Evolutionary conservation across 2,797 vertebrate species (phyloP), one percentile per base, ranked within the genome.

Genomic region (Nyctibius grandis): DNA sequence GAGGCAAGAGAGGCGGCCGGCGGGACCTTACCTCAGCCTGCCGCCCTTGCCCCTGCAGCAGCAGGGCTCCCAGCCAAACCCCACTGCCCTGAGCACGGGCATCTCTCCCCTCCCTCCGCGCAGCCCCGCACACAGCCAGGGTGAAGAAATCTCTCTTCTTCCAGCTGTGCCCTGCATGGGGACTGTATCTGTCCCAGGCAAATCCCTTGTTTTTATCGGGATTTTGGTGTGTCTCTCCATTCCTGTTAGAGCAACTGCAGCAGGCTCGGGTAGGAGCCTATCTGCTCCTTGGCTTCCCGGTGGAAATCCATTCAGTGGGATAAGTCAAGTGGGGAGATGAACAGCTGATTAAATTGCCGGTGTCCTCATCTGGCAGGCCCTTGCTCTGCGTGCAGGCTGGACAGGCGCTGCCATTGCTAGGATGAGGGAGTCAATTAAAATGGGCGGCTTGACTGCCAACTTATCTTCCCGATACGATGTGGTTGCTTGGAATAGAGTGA

Each of bases 231-330:
- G 12, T 69, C 33, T 82, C 51, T 85, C 31, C 38, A 44, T 68
- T 78, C 3, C 5, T 1, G 0, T 56, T 42, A n/a, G 4, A 65
- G 16, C 38, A 61, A 29, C 33, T 38, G 65, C 4, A 4, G 33
- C 19, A 23, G 48, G 77, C 61, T 88, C 0, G 0, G 6, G 22
- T 63, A 54, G 67, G 65, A 78, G 28, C 29, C n/a, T 79, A 53
- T 47, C 40, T 63, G 42, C 51, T 82, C 67, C 51, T 82, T 77
- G 29, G 29, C 19, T 91, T 94, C 33, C 48, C 1, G 1, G 60
- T 80, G 72, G 57, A 91, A 94, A 91, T 64, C 33, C 29, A 40
- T 85, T 85, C 81, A 51, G 45, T 61, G 54, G 76, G 53, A 9
- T 72, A 79, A 86, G 33, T 36, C 63, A 91, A 76, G 25, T 48